Base-by-base conservation (phyloP, 1,140 invertebrate genomes). In the Oryctes rhinoceros region DNA sequence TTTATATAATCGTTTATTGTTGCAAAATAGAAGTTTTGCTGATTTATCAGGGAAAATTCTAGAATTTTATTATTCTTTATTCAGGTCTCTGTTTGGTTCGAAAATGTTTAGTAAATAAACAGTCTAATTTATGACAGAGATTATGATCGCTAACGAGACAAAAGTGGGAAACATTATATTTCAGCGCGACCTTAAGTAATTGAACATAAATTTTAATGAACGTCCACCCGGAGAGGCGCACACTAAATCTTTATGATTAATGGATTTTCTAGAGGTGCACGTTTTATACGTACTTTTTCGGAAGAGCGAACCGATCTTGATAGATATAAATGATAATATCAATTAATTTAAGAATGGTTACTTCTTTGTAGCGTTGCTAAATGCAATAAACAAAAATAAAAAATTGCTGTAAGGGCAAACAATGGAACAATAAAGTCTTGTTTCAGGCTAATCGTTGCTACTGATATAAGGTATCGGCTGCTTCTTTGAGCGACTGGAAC, bases 151-250 rank as follows among this genome's bases (percentile, higher is more conserved):
- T 59, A 59, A 59, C 53, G 53, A 59, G 53, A 59, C 13, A 59
- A 59, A 59, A 59, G 53, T n/a, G 15, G 15, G 18, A 59, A 59
- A 59, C n/a, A 59, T 59, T 59, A 59, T 59, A 59, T 59, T 59
- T 59, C 18, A 18, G 53, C 53, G 18, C 53, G 53, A 59, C 53
- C 53, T 59, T 59, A 59, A 59, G 53, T 18, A 59, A 59, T 59
- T 59, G 53, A 59, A 59, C 53, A 59, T 59, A 59, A 59, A 59
- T 59, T 59, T 59, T 59, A 59, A 59, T 59, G 53, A 59, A 59
- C 53, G 53, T 59, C 53, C 18, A 59, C 13, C 53, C 18, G 18
- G 53, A 59, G 53, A 59, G 15, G 53, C 53, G 53, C 15, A 18
- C 53, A 59, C 53, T 59, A 59, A 59, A 59, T 59, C 53, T 59